Percentiles rank a stretch among this genome's conserved stretches.
These are phyloP conservation scores for Branchinecta lynchi DNA, from an alignment of 1,140 invertebrate species.

Conservation along the genomic window DNA sequence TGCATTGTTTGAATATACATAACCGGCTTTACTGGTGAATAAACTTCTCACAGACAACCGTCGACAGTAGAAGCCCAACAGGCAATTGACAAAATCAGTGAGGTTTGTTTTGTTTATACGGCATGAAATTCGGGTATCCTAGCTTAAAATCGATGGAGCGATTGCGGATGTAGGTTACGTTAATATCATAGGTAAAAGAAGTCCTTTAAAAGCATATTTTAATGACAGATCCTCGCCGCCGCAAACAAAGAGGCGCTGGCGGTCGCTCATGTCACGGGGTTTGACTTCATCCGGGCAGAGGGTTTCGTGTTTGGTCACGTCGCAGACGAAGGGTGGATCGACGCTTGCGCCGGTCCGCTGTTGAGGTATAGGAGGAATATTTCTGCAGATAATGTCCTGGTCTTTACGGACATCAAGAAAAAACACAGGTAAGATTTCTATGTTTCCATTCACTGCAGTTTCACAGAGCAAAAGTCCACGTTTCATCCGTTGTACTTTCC, in stretches of 20 bases:
- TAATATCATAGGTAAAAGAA: too few relatives aligned
- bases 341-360: slow-evolving; percentile 56
- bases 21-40: too few relatives aligned
- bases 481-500: too few relatives aligned
- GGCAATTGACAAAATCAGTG: too few relatives aligned
- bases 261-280: slow-evolving; percentile 49
- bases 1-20: too few relatives aligned
- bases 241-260: slow-evolving; percentile 60
- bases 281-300: slow-evolving; percentile 63
- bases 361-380: slow-evolving; percentile 53
- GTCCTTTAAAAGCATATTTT: background rate
- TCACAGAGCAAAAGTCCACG: too few relatives aligned
- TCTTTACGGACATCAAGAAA: slow-evolving; percentile 70
- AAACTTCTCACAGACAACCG: too few relatives aligned
- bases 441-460: too few relatives aligned
- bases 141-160: too few relatives aligned
- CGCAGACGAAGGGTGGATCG: slow-evolving; percentile 62
- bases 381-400: slow-evolving; percentile 46
- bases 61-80: too few relatives aligned
- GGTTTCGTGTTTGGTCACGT: slow-evolving; percentile 66
- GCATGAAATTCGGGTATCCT: background rate
- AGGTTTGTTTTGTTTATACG: background rate
- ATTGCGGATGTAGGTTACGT: too few relatives aligned
- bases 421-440: slow-evolving; percentile 49
- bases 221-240: slow-evolving; percentile 48